A percentile compares a stretch with the other conserved stretches of the same genome.
Evolutionary conservation across 2,888 invertebrate genomes (phyloP).

Genomic region (Seladonia tumulorum): DNA sequence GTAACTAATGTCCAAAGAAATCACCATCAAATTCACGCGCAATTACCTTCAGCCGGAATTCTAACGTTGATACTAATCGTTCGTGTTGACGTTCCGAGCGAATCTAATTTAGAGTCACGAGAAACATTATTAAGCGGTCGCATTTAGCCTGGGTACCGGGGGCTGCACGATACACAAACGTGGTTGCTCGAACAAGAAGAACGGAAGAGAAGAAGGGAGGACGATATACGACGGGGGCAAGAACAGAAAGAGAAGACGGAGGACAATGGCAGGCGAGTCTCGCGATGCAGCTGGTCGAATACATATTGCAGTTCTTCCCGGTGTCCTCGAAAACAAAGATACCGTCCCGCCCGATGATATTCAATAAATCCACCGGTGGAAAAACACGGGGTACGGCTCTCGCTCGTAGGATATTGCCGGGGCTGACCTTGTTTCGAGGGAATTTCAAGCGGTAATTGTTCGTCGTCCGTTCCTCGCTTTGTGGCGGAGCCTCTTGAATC

Average conservation of each 20-base stretch:
- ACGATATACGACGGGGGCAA: neutral
- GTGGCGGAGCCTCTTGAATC: constrained; percentile 44
- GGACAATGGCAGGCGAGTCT: neutral
- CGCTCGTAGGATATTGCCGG: constrained; percentile 65
- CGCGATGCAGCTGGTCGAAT: neutral
- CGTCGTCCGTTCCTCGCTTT: constrained; percentile 48
- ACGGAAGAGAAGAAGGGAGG: neutral
- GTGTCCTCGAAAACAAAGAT: constrained; percentile 33
- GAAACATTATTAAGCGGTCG: constrained; percentile 21
- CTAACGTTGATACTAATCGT: constrained; percentile 11
- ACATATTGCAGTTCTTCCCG: constrained; percentile 25
- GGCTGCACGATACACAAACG: neutral
- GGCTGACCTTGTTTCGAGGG: constrained; percentile 72
- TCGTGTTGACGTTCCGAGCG: constrained; percentile 11
- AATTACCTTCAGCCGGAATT: constrained; percentile 21
- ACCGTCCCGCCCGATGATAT: constrained; percentile 33
- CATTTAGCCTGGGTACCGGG: neutral
- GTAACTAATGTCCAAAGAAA: constrained; percentile 25
- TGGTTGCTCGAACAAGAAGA: neutral
- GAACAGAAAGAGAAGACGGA: neutral
- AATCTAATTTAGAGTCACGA: constrained; percentile 19
- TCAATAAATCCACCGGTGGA: constrained; percentile 51
- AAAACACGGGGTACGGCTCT: constrained; percentile 35
- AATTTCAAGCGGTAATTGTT: constrained; percentile 73
- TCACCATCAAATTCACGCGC: constrained; percentile 25